Evolutionary conservation across 2,888 invertebrate genomes (phyloP).

Genomic region (Nezara viridula): DNA sequence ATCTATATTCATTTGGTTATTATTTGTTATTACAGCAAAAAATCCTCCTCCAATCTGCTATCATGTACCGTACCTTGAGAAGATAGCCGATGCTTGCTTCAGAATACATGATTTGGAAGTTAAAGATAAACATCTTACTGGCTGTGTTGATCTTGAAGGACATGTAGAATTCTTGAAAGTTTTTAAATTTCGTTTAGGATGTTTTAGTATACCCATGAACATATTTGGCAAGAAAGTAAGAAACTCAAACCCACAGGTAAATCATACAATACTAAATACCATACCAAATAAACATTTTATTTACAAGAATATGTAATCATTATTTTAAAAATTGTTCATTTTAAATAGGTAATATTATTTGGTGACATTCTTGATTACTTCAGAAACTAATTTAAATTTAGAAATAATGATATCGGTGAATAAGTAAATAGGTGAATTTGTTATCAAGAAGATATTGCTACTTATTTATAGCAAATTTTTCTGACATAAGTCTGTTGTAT

Average conservation of each 20-base stretch:
- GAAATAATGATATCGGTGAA: no score
- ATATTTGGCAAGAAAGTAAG: not conserved
- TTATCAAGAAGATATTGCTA: no score
- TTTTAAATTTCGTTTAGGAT: conserved; percentile 38
- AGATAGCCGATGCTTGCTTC: conserved; percentile 46
- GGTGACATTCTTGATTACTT: no score
- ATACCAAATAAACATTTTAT: not conserved
- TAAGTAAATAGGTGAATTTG: no score
- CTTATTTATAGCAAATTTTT: no score
- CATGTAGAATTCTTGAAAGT: conserved; percentile 47
- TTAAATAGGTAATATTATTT: no score
- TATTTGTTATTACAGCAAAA: conserved; percentile 5
- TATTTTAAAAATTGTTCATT: no score
- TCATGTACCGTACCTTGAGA: not conserved
- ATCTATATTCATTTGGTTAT: not conserved
- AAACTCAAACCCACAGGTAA: not conserved
- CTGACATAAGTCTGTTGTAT: no score
- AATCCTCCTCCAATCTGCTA: conserved; percentile 55
- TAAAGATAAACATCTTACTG: conserved; percentile 18
- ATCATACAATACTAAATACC: not conserved
- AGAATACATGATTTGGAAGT: conserved; percentile 46
- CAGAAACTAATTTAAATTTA: no score
- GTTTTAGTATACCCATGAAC: not conserved
- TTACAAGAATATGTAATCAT: not conserved
- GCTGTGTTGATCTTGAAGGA: conserved; percentile 48